Evolutionary conservation across 2,113 vertebrate genomes (phyloP).

Genomic region (Pontoporia blainvillei): DNA sequence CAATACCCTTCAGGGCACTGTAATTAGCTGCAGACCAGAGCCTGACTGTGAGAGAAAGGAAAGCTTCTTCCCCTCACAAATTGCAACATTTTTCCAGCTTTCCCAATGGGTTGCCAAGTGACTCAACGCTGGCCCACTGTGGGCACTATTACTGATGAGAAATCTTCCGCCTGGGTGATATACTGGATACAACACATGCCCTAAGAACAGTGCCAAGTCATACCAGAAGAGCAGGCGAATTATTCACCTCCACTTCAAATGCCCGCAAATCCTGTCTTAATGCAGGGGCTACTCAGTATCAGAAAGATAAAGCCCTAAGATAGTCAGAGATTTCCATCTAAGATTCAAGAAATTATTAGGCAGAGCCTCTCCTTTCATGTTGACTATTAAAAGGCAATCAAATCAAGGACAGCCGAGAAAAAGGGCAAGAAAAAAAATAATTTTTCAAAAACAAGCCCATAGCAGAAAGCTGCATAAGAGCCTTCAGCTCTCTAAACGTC

Average conservation of each 20-base stretch:
- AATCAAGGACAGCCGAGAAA: constrained; percentile 61
- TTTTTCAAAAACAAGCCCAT: constrained; percentile 59
- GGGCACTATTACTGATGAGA: constrained; percentile 57
- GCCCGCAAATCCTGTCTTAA: constrained; percentile 47
- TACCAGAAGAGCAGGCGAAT: constrained; percentile 51
- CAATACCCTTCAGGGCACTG: neutral
- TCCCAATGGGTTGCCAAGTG: constrained; percentile 61
- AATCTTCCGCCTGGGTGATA: constrained; percentile 37
- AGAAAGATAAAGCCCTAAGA: constrained; percentile 49
- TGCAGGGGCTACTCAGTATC: neutral
- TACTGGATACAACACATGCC: constrained; percentile 33
- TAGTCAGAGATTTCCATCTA: constrained; percentile 11
- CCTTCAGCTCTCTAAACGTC: neutral
- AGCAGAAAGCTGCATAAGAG: constrained; percentile 24
- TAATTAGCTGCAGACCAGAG: constrained; percentile 46
- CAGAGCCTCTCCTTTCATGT: constrained; percentile 59
- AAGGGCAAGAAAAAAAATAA: constrained; percentile 52
- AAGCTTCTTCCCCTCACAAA: constrained; percentile 4
- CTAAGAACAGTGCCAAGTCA: constrained; percentile 57
- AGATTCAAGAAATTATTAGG: constrained; percentile 58
- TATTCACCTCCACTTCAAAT: constrained; percentile 58
- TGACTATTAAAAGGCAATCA: constrained; percentile 72
- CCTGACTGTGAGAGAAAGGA: constrained; percentile 33
- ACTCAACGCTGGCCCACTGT: constrained; percentile 56
- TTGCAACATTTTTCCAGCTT: constrained; percentile 47